Evolutionary conservation across 1,140 invertebrate genomes (phyloP).

Genomic region (Lordiphosa collinella): DNA sequence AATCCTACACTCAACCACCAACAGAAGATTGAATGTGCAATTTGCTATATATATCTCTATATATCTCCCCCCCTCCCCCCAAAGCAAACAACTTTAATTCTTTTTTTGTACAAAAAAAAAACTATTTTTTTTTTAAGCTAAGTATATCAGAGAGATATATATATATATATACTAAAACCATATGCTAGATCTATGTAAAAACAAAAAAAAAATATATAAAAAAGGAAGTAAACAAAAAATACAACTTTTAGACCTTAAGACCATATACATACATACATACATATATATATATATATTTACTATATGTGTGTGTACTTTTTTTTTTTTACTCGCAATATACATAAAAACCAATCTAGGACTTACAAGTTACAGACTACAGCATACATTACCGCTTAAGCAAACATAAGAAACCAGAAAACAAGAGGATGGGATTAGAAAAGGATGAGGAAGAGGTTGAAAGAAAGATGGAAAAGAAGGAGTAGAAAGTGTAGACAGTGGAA

Average conservation of each 20-base stretch:
- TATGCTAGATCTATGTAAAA: conserved; percentile 53
- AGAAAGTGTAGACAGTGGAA: background rate
- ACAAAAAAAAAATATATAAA: conserved; percentile 42
- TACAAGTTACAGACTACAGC: conserved; percentile 38
- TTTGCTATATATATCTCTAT: conserved; percentile 16
- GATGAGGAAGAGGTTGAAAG: background rate
- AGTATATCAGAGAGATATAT: conserved; percentile 28
- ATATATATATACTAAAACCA: conserved; percentile 26
- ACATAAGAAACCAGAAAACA: conserved; percentile 11
- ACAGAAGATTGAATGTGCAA: conserved; percentile 33
- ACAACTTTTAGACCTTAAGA: conserved; percentile 44
- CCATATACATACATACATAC: conserved; percentile 24
- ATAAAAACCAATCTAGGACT: conserved; percentile 2
- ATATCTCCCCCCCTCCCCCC: background rate
- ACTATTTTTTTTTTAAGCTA: conserved; percentile 14
- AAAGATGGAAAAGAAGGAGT: conserved; percentile 4
- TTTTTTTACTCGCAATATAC: conserved; percentile 8
- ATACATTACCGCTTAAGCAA: conserved; percentile 23
- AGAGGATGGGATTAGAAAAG: too few species aligned
- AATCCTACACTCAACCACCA: background rate
- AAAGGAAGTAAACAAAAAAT: conserved; percentile 18
- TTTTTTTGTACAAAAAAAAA: conserved; percentile 3
- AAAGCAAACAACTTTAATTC: conserved; percentile 10
- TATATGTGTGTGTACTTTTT: conserved; percentile 6
- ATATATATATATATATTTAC: conserved; percentile 31